A percentile compares a stretch with the other conserved stretches of the same genome.
phyloP scores from a whole-genome alignment of 2,797 vertebrate species.

The Vipera ursinii region DNA sequence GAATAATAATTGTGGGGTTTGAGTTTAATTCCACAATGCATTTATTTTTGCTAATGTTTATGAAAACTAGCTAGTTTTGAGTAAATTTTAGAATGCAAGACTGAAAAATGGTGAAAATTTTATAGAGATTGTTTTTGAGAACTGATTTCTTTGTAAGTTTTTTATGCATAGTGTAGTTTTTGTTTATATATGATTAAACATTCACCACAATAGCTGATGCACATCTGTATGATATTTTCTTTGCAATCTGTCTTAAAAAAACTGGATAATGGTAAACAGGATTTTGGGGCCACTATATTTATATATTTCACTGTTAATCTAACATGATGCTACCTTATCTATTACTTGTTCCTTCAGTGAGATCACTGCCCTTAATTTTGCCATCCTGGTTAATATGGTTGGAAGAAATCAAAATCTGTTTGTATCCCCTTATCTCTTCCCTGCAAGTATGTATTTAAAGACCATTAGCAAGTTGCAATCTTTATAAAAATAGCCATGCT shows the following conservation, averaged over 20 bases:
- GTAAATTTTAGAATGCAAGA: neutral
- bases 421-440: neutral
- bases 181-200: slow-evolving; percentile 5
- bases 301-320: slow-evolving; percentile 1
- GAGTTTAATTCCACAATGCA: neutral
- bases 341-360: slow-evolving; percentile 18
- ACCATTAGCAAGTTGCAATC: slow-evolving; percentile 3
- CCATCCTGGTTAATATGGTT: neutral
- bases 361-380: slow-evolving; percentile 20
- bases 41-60: slow-evolving; percentile 53
- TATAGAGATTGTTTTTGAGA: neutral
- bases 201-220: neutral
- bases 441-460: slow-evolving; percentile 38
- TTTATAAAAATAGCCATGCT: slow-evolving; percentile 35
- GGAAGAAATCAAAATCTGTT: slow-evolving; percentile 1
- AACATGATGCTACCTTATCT: neutral
- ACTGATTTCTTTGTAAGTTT: neutral
- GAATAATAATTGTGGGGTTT: neutral
- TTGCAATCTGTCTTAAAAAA: neutral
- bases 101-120: neutral
- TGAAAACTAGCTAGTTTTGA: slow-evolving; percentile 46
- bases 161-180: neutral
- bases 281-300: neutral
- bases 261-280: neutral
- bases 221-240: neutral